phyloP scores from a whole-genome alignment of 2,888 invertebrate species.

The Cryptosula pallasiana region DNA sequence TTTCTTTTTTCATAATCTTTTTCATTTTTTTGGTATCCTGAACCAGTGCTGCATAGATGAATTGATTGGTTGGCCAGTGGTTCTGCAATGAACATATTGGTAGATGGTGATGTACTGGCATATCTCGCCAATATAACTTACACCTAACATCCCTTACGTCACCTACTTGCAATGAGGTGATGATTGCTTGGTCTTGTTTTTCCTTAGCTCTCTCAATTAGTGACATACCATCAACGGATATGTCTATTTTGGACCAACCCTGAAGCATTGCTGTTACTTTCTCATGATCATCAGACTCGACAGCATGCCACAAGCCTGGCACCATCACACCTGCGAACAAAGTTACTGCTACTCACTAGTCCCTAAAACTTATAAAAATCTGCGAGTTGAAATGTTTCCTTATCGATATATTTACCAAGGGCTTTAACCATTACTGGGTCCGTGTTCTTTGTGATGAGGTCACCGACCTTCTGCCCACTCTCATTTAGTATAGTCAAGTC shows the following conservation, averaged over 20 bases:
- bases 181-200: background rate
- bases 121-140: too few relatives aligned
- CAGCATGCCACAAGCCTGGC: constrained; percentile 21
- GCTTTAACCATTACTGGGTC: constrained; percentile 23
- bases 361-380: too few relatives aligned
- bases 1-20: constrained; percentile 23
- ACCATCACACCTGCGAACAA: constrained; percentile 19
- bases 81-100: too few relatives aligned
- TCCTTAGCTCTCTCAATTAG: constrained; percentile 22
- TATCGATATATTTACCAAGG: background rate
- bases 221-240: constrained; percentile 16
- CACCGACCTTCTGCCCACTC: constrained; percentile 20
- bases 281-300: constrained; percentile 19
- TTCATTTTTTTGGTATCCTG: constrained; percentile 23
- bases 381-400: too few relatives aligned
- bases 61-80: constrained; percentile 21
- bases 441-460: background rate
- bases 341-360: too few relatives aligned
- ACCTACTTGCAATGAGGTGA: constrained; percentile 2
- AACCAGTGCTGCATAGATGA: constrained; percentile 18
- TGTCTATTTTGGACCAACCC: constrained; percentile 22
- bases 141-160: too few relatives aligned
- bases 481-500: constrained; percentile 22
- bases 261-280: constrained; percentile 11
- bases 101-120: too few relatives aligned